Percentiles rank a stretch among this genome's conserved stretches.
Evolutionary conservation across 2,797 vertebrate species (phyloP).

Genomic region (Chaetophractus vellerosus): DNA sequence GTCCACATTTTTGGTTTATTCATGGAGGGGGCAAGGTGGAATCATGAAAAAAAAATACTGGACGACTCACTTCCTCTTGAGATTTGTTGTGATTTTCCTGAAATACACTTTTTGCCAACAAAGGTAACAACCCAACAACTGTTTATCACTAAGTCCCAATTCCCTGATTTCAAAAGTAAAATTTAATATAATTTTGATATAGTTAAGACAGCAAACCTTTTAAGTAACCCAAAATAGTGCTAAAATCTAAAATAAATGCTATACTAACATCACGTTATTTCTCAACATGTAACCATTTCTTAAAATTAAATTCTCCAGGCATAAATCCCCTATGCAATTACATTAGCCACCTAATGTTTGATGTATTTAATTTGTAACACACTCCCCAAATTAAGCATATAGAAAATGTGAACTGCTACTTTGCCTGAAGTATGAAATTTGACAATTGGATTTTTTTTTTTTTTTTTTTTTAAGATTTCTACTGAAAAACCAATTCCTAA

Average conservation of each 20-base stretch:
- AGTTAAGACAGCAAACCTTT: neutral
- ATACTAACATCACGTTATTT: neutral
- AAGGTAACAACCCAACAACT: slow-evolving; percentile 73
- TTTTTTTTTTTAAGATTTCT: slow-evolving; percentile 58
- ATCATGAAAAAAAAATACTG: slow-evolving; percentile 72
- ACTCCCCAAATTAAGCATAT: neutral
- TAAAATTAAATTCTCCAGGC: neutral
- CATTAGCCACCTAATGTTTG: neutral
- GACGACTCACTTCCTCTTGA: slow-evolving; percentile 82
- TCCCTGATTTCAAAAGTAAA: neutral
- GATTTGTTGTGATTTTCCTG: slow-evolving; percentile 85
- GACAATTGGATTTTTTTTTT: neutral
- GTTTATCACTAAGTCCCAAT: neutral
- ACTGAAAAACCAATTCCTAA: neutral
- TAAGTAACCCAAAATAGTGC: neutral
- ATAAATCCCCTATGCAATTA: neutral
- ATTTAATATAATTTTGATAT: neutral
- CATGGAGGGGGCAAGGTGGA: slow-evolving; percentile 87
- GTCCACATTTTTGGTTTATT: slow-evolving; percentile 87
- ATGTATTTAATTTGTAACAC: neutral
- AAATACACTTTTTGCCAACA: slow-evolving; percentile 87
- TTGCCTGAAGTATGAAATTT: neutral
- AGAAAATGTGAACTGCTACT: neutral
- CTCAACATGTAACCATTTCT: neutral
- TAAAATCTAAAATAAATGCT: neutral